phyloP scores from a whole-genome alignment of 2,797 vertebrate species.

The Zenarchopterus dispar region DNA sequence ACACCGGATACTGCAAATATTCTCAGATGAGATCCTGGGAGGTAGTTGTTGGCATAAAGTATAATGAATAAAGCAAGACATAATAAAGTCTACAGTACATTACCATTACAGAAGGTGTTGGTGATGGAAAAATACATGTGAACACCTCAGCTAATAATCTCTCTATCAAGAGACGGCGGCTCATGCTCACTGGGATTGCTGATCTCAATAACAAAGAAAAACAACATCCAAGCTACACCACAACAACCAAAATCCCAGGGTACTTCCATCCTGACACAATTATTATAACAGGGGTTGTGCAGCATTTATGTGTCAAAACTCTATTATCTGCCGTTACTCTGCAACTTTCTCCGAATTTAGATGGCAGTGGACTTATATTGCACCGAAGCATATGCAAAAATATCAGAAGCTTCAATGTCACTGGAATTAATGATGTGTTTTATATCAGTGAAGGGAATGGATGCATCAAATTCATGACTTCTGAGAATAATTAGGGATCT shows the following conservation, averaged over 20 bases:
- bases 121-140: slow-evolving; percentile 41
- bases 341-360: neutral
- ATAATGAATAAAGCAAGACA: slow-evolving; percentile 18
- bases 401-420: slow-evolving; percentile 42
- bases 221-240: slow-evolving; percentile 59
- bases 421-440: slow-evolving; percentile 53
- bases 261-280: slow-evolving; percentile 25
- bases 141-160: slow-evolving; percentile 51
- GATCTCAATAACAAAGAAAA: slow-evolving; percentile 50
- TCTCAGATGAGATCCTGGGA: slow-evolving; percentile 8
- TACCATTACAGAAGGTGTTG: slow-evolving; percentile 2
- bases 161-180: slow-evolving; percentile 56
- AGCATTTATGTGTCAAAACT: neutral
- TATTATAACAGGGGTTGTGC: slow-evolving; percentile 9
- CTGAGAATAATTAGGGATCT: slow-evolving; percentile 57
- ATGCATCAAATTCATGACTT: slow-evolving; percentile 43
- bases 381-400: slow-evolving; percentile 5
- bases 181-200: slow-evolving; percentile 47
- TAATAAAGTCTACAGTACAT: slow-evolving; percentile 19
- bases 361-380: neutral
- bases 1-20: slow-evolving; percentile 11
- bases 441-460: slow-evolving; percentile 28
- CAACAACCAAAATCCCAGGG: slow-evolving; percentile 59
- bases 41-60: neutral
- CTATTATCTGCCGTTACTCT: neutral